Evolutionary conservation across 2,888 invertebrate genomes (phyloP).

Genomic region (Agrotis exclamationis): DNA sequence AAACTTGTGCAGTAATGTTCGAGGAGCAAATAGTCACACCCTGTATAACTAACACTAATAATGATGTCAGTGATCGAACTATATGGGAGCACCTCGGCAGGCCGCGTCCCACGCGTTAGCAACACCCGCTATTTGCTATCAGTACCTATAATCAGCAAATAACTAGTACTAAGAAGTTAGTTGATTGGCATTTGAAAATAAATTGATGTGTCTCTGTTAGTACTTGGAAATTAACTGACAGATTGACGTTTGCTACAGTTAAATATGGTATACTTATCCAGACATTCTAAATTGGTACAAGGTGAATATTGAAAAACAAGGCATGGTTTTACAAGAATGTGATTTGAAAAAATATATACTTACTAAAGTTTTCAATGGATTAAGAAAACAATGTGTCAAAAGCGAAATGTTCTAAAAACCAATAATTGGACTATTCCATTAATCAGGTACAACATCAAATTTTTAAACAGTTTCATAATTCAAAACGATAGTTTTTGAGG

Average conservation of each 20-base stretch:
- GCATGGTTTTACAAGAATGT: too few relatives aligned
- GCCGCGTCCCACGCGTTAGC: slow-evolving; percentile 71
- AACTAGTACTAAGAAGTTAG: slow-evolving; percentile 32
- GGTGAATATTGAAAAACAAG: too few relatives aligned
- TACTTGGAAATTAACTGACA: background rate
- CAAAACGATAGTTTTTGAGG: too few relatives aligned
- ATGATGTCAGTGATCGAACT: slow-evolving; percentile 74
- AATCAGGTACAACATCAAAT: too few relatives aligned
- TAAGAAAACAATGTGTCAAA: too few relatives aligned
- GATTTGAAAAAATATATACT: too few relatives aligned
- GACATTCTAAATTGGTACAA: background rate
- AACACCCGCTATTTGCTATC: slow-evolving; percentile 43
- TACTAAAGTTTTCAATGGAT: too few relatives aligned
- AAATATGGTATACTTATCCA: background rate
- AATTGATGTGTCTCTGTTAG: slow-evolving; percentile 7
- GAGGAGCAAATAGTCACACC: slow-evolving; percentile 29
- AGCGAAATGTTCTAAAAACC: too few relatives aligned
- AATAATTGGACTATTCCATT: too few relatives aligned
- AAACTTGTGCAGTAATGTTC: background rate
- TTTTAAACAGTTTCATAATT: too few relatives aligned
- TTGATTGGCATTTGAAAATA: slow-evolving; percentile 33
- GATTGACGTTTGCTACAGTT: background rate
- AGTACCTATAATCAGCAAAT: slow-evolving; percentile 47
- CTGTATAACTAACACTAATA: slow-evolving; percentile 66
- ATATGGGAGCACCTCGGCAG: slow-evolving; percentile 71